Base-by-base conservation (phyloP, 2,888 invertebrate genomes). In the Diadromus collaris region DNA sequence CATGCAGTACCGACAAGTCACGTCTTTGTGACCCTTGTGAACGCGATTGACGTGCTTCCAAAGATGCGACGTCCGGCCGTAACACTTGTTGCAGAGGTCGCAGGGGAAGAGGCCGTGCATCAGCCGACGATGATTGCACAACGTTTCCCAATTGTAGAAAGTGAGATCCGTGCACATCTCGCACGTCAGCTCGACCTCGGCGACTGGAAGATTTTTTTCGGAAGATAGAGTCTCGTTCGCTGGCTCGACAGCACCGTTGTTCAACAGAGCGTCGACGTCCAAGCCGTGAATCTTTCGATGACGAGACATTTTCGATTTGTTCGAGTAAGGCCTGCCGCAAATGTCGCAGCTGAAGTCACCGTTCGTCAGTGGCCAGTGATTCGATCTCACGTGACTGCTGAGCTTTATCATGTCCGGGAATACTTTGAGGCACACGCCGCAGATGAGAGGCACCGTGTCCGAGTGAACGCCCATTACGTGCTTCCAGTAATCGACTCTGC, bases 41-140 rank as follows among this genome's bases (percentile, higher is more conserved):
- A 93, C 91, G 54, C 93, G 90, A 83, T 93, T 93, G 1, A 93
- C 93, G 84, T 94, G 94, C 83, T 94, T 94, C 93, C 93, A 93
- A 13, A 94, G 84, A 82, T 93, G 93, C 10, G 93, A 93, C 29
- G 93, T 93, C 13, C 93, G 88, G 0, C 93, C 93, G 82, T 94
- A 94, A 82, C 92, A 93, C 83, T 94, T 94, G 82, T 92, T 92
- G 83, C 94, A 94, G 7, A 94, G 86, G 87, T 94, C 93, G 83
- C 94, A 94, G 6, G 93, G 93, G 83, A 93, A 93, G 9, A 93
- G 91, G 38, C 91, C 91, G 83, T 94, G 94, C 38, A 91, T 88
- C 46, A 91, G 89, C 46, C 93, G 87, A 13, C 93, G 88, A 83
- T 94, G 94, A 70, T 92, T 91, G 79, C 92, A 92, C 44, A 93